Evolutionary conservation across 1,140 invertebrate species (phyloP).

Genomic region (Campoletis sonorensis): DNA sequence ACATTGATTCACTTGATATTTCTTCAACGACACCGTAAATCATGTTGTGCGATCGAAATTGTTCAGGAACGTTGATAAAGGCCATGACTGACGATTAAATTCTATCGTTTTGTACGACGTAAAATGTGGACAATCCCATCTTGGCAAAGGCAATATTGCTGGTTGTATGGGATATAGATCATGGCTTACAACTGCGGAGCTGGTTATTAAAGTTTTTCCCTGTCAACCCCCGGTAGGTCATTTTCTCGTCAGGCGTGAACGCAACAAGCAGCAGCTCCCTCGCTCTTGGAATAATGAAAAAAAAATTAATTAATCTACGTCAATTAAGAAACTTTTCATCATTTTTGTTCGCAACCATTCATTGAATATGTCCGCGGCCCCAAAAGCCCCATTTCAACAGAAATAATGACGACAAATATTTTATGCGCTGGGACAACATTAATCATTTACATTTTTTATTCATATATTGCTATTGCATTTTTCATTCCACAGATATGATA

Average conservation of each 20-base stretch:
- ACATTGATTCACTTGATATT: too few species aligned
- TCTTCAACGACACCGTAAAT: not conserved
- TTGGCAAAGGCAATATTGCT: not conserved
- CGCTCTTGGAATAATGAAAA: not conserved
- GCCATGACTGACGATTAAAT: not conserved
- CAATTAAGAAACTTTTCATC: not conserved
- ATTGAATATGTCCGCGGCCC: not conserved
- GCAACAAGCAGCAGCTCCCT: not conserved
- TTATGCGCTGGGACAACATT: too few species aligned
- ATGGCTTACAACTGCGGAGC: not conserved
- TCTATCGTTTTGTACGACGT: not conserved
- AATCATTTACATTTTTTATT: too few species aligned
- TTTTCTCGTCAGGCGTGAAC: not conserved
- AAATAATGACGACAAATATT: too few species aligned
- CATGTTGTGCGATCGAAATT: not conserved
- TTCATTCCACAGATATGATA: too few species aligned
- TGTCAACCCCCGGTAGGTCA: not conserved
- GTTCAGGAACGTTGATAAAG: too few species aligned
- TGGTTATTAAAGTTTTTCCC: not conserved
- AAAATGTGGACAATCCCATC: not conserved
- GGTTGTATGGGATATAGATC: not conserved
- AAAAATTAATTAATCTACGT: not conserved
- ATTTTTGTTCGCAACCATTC: not conserved
- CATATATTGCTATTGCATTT: too few species aligned
- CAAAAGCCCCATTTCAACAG: too few species aligned